A percentile compares a stretch with the other conserved stretches of the same genome.
phyloP scores from a whole-genome alignment of 2,113 vertebrate genomes.

The Sceloporus tristichus region DNA sequence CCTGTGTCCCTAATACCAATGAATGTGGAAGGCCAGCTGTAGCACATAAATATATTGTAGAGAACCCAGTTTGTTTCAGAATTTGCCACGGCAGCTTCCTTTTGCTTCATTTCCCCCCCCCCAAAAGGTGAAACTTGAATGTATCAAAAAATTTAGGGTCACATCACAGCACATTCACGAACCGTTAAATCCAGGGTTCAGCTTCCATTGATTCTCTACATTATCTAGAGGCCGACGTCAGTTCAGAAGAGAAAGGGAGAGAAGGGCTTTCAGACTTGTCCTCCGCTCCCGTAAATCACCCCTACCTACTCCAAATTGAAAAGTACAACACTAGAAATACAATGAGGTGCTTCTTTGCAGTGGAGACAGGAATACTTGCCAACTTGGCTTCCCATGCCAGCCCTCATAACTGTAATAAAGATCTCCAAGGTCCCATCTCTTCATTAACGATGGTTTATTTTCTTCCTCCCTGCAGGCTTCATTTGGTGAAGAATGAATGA shows the following conservation, averaged over 20 bases:
- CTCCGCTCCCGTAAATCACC: not conserved
- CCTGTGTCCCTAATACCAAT: too few relatives aligned
- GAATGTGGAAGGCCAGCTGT: too few relatives aligned
- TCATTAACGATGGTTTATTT: not conserved
- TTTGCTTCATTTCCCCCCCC: not conserved
- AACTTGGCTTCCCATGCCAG: not conserved
- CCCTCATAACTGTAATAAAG: not conserved
- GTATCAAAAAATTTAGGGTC: not conserved
- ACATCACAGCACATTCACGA: not conserved
- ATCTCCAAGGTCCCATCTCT: not conserved
- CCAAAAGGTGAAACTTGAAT: not conserved
- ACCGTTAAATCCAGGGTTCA: not conserved
- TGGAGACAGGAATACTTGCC: not conserved
- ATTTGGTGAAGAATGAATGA: slow-evolving; percentile 1
- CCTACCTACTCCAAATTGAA: slow-evolving; percentile 8
- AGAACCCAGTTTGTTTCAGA: too few relatives aligned
- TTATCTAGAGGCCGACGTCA: not conserved
- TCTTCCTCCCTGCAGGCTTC: not conserved
- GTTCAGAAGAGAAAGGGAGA: not conserved
- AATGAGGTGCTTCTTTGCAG: not conserved
- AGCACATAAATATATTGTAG: too few relatives aligned
- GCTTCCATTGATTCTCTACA: not conserved
- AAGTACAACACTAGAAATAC: slow-evolving; percentile 8
- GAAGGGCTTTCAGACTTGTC: not conserved
- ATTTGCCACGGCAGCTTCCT: too few relatives aligned